Evolutionary conservation across 2,888 invertebrate species (phyloP), one percentile per base, ranked within the genome.

Genomic region (Polydrusus pterygomalis): DNA sequence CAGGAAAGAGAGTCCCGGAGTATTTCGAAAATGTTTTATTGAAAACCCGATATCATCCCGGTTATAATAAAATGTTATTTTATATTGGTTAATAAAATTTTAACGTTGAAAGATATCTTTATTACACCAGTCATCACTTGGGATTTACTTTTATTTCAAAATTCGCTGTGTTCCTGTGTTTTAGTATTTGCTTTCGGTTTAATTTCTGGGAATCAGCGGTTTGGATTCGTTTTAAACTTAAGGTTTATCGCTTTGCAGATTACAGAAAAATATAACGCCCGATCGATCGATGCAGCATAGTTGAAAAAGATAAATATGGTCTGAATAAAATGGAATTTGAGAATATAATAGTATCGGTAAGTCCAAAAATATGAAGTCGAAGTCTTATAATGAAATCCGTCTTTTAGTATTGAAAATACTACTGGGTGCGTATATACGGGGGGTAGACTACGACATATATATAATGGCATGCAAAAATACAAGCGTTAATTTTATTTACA

Each of bases 51-150:
- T 56, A 56, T n/a, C 5, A 56, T 30, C 2, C 54, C 8, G 1
- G 54, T 7, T 30, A 5, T 8, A 30, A 30, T 56, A 56, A 56
- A 56, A 56, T 56, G 54, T 30, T 51, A 51, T 30, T 56, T 56
- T 56, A 30, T 25, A 25, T 56, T n/a, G 5, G 13, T n/a, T 56
- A 56, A 56, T 56, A 30, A 56, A 56, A 56, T 51, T 51, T 51
- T n/a, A n/a, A 8, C 13, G 11, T 20, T 20, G 10, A 20, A 20
- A 2, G 51, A 20, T 18, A 51, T 51, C 51, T 20, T 51, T 51
- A 49, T 49, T 18, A 49, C 20, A 11, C 20, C 5, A 1, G 10
- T 20, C 51, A 10, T 20, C 51, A 20, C 20, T 17, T 10, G 18
- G 18, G 47, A 17, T 17, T 47, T 17, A 1, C 15, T 15, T 47